phyloP scores from a whole-genome alignment of 1,140 invertebrate genomes.

The Drosophila ananassae region DNA sequence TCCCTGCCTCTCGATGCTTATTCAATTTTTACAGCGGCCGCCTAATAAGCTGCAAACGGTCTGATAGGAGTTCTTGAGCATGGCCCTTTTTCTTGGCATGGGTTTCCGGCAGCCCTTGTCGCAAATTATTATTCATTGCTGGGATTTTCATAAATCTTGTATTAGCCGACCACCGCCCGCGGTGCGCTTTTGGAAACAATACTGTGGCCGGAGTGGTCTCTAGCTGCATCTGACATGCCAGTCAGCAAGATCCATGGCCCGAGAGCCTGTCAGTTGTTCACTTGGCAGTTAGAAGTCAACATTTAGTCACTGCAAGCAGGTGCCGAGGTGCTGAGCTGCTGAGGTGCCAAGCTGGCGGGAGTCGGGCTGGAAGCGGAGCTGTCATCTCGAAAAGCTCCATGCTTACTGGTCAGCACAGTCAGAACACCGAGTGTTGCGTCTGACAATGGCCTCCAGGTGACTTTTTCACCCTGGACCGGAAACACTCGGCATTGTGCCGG shows the following conservation, averaged over 20 bases:
- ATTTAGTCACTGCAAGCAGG: slow-evolving; percentile 47
- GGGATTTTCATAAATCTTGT: slow-evolving; percentile 58
- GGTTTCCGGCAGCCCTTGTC: slow-evolving; percentile 47
- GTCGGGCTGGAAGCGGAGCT: not conserved
- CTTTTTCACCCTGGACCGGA: slow-evolving; percentile 38
- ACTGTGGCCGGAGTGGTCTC: slow-evolving; percentile 10
- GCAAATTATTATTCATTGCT: slow-evolving; percentile 77
- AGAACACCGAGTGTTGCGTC: slow-evolving; percentile 34
- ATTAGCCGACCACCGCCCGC: slow-evolving; percentile 9
- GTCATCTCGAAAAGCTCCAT: slow-evolving; percentile 1
- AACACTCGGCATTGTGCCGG: slow-evolving; percentile 8
- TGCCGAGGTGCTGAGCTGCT: slow-evolving; percentile 25
- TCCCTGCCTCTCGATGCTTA: slow-evolving; percentile 58
- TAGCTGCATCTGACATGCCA: slow-evolving; percentile 54
- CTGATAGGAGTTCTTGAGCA: slow-evolving; percentile 62
- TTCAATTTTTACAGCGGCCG: slow-evolving; percentile 66
- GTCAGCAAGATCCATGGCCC: slow-evolving; percentile 44
- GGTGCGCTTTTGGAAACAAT: not conserved
- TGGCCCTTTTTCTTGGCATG: too few relatives aligned
- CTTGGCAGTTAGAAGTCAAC: slow-evolving; percentile 36
- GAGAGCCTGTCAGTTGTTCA: slow-evolving; percentile 69
- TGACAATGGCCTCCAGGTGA: slow-evolving; percentile 51
- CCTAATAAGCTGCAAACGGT: slow-evolving; percentile 60
- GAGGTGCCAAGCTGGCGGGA: slow-evolving; percentile 13
- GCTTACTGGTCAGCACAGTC: slow-evolving; percentile 29